phyloP scores from a whole-genome alignment of 2,797 vertebrate species.

The Silurus aristotelis region DNA sequence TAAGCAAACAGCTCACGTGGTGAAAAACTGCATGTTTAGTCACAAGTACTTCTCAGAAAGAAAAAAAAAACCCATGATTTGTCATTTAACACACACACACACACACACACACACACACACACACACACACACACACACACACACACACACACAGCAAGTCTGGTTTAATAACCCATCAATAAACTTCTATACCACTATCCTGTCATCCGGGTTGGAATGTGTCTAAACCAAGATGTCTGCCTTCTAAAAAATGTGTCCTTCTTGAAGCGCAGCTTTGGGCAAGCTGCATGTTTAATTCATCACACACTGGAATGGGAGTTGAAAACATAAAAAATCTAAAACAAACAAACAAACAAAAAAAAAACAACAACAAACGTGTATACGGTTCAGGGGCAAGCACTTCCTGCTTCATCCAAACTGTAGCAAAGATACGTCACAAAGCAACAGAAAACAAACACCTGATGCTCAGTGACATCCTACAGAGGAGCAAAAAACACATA shows the following conservation, averaged over 20 bases:
- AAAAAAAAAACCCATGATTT: neutral
- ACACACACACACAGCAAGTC: neutral
- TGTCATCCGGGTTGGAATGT: neutral
- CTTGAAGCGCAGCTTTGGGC: neutral
- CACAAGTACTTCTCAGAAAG: neutral
- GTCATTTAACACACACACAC: neutral
- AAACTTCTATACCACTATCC: neutral
- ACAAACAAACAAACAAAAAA: too few species aligned
- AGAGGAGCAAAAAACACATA: too few species aligned
- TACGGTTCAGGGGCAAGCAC: too few species aligned
- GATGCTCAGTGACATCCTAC: too few species aligned
- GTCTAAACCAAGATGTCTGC: neutral
- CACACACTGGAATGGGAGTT: neutral
- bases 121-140: neutral
- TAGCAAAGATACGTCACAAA: too few species aligned
- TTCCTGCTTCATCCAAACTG: too few species aligned
- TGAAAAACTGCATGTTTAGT: neutral
- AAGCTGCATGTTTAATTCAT: neutral
- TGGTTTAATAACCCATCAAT: neutral
- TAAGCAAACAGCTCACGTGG: constrained; percentile 8
- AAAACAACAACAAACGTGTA: too few species aligned
- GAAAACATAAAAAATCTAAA: too few species aligned
- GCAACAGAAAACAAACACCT: too few species aligned
- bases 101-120: neutral
- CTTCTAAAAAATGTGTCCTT: neutral